Evolutionary conservation across 2,888 invertebrate genomes (phyloP).

Genomic region (Galerucella pusilla): DNA sequence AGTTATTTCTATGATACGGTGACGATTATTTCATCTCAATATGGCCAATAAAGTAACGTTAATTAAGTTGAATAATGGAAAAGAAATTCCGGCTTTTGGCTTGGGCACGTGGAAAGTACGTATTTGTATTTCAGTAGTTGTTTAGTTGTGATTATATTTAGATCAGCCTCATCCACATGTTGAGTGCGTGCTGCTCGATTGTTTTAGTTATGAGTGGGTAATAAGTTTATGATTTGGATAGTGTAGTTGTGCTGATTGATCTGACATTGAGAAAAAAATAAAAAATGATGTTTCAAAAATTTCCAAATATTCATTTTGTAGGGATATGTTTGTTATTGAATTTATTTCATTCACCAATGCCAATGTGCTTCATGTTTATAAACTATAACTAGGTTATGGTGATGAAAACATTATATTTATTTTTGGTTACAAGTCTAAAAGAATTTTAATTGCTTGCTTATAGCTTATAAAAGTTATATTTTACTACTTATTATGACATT

Average conservation of each 20-base stretch:
- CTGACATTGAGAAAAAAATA: too few species aligned
- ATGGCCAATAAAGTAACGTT: conserved; percentile 57
- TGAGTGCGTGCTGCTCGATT: neutral
- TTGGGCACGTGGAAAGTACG: conserved; percentile 60
- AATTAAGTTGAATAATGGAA: conserved; percentile 64
- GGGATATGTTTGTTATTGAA: too few species aligned
- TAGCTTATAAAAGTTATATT: too few species aligned
- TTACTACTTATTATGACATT: too few species aligned
- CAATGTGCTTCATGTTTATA: too few species aligned
- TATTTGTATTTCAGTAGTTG: conserved; percentile 22
- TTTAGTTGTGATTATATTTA: neutral
- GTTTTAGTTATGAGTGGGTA: neutral
- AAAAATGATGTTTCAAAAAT: too few species aligned
- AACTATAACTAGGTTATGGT: too few species aligned
- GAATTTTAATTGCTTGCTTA: too few species aligned
- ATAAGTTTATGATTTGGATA: neutral
- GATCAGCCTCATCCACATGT: neutral
- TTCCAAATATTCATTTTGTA: too few species aligned
- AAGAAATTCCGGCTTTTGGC: conserved; percentile 66
- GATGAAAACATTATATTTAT: too few species aligned
- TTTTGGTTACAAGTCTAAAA: too few species aligned
- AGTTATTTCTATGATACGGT: conserved; percentile 11
- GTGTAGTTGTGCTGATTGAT: neutral
- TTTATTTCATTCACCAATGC: too few species aligned
- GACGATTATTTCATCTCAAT: neutral